A percentile compares a stretch with the other conserved stretches of the same genome.
Conservation (phyloP, 2,113 vertebrate species). For the Perccottus glenii region DNA sequence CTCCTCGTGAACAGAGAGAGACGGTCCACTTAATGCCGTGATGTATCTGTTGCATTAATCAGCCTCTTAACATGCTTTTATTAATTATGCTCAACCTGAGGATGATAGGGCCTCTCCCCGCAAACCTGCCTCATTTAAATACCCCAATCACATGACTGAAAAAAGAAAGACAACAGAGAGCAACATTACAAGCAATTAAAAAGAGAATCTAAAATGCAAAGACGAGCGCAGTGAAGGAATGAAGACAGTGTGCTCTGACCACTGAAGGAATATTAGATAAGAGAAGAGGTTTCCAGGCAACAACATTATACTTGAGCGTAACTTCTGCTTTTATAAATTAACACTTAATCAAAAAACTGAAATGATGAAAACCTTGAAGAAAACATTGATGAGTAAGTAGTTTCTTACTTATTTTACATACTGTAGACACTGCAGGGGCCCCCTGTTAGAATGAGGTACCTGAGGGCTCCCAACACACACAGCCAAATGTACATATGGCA, state of each 20-base stretch:
- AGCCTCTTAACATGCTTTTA: slow-evolving; percentile 69
- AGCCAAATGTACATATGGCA: no score
- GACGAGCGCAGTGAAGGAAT: background rate
- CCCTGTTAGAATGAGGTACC: no score
- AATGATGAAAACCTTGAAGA: no score
- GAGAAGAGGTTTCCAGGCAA: slow-evolving; percentile 8
- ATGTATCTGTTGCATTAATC: slow-evolving; percentile 72
- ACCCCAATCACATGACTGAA: slow-evolving; percentile 34
- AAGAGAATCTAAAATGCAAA: slow-evolving; percentile 7
- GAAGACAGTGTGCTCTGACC: background rate
- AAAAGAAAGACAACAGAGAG: slow-evolving; percentile 6
- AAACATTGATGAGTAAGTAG: no score
- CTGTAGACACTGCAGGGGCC: no score
- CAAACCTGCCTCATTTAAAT: slow-evolving; percentile 51
- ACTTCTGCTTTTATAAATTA: background rate
- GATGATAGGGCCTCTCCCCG: slow-evolving; percentile 52
- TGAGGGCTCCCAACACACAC: no score
- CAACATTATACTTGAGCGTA: no score
- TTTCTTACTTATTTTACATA: no score
- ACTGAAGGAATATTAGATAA: background rate
- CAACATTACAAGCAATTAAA: slow-evolving; percentile 8
- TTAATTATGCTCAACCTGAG: slow-evolving; percentile 68
- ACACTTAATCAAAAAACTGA: background rate
- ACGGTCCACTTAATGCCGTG: slow-evolving; percentile 44
- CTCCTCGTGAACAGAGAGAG: slow-evolving; percentile 29